phyloP scores from a whole-genome alignment of 2,113 vertebrate species.

The Eptesicus fuscus region DNA sequence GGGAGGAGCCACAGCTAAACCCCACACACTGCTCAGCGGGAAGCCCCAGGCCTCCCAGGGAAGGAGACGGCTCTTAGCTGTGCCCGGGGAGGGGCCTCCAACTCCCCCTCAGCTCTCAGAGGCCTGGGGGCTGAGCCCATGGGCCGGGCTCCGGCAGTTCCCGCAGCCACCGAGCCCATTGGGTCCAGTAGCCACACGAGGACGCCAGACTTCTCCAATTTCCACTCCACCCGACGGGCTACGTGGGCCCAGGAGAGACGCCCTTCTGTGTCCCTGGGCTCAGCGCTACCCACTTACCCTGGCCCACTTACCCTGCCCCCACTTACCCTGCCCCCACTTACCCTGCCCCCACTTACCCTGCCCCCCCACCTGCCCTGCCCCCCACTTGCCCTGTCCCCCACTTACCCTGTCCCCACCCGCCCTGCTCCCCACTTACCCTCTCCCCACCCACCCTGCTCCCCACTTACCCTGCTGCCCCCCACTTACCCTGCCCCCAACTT shows the following conservation, averaged over 20 bases:
- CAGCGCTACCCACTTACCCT: conserved; percentile 11
- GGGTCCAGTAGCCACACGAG: fast-evolving
- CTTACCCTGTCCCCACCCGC: too few relatives aligned
- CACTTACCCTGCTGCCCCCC: too few relatives aligned
- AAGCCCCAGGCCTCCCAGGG: not conserved
- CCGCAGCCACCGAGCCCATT: not conserved
- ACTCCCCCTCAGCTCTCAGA: fast-evolving
- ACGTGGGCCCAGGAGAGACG: not conserved
- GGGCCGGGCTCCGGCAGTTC: fast-evolving
- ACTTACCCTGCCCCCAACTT: too few relatives aligned
- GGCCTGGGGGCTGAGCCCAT: fast-evolving
- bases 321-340: too few relatives aligned
- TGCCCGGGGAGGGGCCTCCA: fast-evolving
- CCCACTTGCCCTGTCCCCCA: too few relatives aligned
- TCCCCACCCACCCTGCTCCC: conserved; percentile 75
- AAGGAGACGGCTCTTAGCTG: not conserved
- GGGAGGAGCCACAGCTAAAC: fast-evolving
- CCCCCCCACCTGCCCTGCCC: too few relatives aligned
- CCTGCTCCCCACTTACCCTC: too few relatives aligned
- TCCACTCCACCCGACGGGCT: fast-evolving
- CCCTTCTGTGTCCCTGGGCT: not conserved
- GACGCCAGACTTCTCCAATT: fast-evolving
- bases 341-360: too few relatives aligned
- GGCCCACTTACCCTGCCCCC: too few relatives aligned
- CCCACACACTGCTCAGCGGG: fast-evolving